Base-by-base conservation (phyloP, 2,888 invertebrate species). In the Nymphalis c-album region DNA sequence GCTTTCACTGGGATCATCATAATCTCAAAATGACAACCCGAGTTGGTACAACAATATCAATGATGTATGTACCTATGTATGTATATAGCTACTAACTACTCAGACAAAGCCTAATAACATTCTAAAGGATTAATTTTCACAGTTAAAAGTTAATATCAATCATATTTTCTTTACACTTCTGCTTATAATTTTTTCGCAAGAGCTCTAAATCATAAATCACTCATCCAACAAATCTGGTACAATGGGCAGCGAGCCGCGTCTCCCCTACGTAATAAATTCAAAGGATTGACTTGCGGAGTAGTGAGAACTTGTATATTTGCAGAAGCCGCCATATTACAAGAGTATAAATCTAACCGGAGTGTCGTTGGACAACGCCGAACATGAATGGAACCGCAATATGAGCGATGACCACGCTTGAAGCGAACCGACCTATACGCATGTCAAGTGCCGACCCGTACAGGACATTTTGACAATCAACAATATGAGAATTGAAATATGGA, bases 251-350 rank as follows among this genome's bases (percentile, higher is more conserved):
- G 85, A 84, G 78, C 79, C 78, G 79, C 72, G 73, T 74, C 78
- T 79, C 75, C 73, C 73, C 78, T 76, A 67, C 78, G 85, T 88
- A 90, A 91, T 91, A 91, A 91, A 90, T 91, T 89, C 86, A 87
- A 86, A 85, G 85, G 84, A 83, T 82, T 87, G 88, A 87, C 87
- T 86, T 78, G 76, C 75, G 73, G 74, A 78, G 80, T 87, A 87
- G 90, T 90, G 90, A 91, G 89, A 91, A 90, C 82, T 85, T 84
- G 82, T 87, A 83, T 87, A 84, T 87, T 85, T 85, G 86, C 90
- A 87, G 90, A 85, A 90, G 91, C 90, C 87, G 90, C 85, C 83
- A 82, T 76, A 81, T 85, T 84, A 86, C 81, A 78, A 77, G 80
- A 75, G 82, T 84, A 91, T 91, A 91, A 91, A 91, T 91, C 91